Conservation (phyloP, 1,140 invertebrate species). For the Drosophila burlai region DNA sequence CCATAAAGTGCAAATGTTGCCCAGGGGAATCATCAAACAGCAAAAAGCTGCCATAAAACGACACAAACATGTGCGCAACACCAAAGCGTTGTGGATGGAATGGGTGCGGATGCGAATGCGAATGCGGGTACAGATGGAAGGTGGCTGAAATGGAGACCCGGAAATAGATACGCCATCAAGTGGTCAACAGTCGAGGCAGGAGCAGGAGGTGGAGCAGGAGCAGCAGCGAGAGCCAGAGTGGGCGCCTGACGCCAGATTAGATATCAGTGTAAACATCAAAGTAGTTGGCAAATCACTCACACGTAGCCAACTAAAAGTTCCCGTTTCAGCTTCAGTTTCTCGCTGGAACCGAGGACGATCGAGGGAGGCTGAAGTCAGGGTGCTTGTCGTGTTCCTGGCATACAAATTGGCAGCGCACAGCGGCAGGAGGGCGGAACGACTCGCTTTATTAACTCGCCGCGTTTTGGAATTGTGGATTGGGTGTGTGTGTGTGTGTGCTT, state of each 20-base stretch:
- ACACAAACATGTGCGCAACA: slow-evolving; percentile 70
- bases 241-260: slow-evolving; percentile 51
- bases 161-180: slow-evolving; percentile 75
- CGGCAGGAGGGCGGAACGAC: slow-evolving; percentile 1
- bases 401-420: slow-evolving; percentile 41
- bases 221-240: not conserved
- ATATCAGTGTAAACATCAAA: slow-evolving; percentile 67
- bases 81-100: slow-evolving; percentile 13
- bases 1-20: slow-evolving; percentile 80
- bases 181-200: slow-evolving; percentile 53
- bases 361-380: no score
- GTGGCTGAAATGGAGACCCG: slow-evolving; percentile 26
- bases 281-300: slow-evolving; percentile 69
- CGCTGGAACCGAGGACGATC: not conserved
- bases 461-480: not conserved
- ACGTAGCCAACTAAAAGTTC: slow-evolving; percentile 58
- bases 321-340: slow-evolving; percentile 3
- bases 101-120: not conserved
- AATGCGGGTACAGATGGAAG: not conserved
- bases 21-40: slow-evolving; percentile 77
- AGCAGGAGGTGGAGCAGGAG: no score
- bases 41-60: slow-evolving; percentile 77
- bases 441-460: slow-evolving; percentile 29
- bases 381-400: slow-evolving; percentile 10
- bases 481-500: not conserved